Conservation (phyloP, 1,140 invertebrate species). For the Anoplolepis gracilipes region DNA sequence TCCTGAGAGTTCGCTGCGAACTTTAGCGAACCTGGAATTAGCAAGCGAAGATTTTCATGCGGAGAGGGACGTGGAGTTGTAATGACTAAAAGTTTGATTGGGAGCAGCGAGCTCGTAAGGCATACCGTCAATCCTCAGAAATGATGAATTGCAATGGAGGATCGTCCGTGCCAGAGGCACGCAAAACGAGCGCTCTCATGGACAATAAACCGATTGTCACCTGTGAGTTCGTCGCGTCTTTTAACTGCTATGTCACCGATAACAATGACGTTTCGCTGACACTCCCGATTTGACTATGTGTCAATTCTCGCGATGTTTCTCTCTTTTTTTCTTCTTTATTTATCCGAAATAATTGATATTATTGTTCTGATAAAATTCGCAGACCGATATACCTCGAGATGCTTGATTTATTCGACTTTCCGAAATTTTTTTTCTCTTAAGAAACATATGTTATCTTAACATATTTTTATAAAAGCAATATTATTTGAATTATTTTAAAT, state of each 20-base stretch:
- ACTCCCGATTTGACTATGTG: constrained; percentile 83
- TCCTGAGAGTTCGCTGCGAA: background rate
- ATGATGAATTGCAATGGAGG: constrained; percentile 85
- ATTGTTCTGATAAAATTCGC: background rate
- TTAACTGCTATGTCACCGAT: constrained; percentile 41
- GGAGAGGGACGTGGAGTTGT: constrained; percentile 69
- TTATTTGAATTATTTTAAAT: background rate
- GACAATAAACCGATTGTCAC: constrained; percentile 84
- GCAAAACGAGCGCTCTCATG: constrained; percentile 77
- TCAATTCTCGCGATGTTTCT: constrained; percentile 78
- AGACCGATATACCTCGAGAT: background rate
- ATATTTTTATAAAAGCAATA: background rate
- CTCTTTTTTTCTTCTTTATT: background rate
- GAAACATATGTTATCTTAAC: constrained; percentile 65
- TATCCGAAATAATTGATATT: background rate
- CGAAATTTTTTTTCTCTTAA: background rate
- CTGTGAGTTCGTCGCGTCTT: constrained; percentile 78
- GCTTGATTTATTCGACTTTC: background rate
- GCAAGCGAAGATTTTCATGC: constrained; percentile 40
- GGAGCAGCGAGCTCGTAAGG: constrained; percentile 59
- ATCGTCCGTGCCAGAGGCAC: constrained; percentile 73
- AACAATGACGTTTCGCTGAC: constrained; percentile 77
- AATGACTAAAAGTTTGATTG: constrained; percentile 71
- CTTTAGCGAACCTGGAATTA: background rate
- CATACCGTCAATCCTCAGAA: constrained; percentile 71